Conservation (phyloP, 2,113 vertebrate species). For the Arvicanthis niloticus region DNA sequence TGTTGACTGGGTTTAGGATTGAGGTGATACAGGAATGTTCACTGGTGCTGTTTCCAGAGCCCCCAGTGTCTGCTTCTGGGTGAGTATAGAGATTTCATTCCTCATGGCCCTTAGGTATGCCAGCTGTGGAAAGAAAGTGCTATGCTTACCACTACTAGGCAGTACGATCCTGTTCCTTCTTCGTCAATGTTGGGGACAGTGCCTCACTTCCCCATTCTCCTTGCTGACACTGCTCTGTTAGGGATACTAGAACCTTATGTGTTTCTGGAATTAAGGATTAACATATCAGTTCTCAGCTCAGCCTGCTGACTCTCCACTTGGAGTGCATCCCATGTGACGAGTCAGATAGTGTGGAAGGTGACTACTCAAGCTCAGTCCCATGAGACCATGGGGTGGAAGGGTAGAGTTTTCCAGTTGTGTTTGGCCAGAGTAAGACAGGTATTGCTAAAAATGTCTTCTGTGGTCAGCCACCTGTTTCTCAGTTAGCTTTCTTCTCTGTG, state of each 20-base stretch:
- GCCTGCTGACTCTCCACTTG: neutral
- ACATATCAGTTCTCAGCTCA: neutral
- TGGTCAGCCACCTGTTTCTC: neutral
- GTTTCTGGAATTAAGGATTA: neutral
- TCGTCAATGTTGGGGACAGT: neutral
- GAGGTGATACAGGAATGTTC: neutral
- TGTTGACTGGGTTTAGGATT: neutral
- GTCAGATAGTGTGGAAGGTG: neutral
- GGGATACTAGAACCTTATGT: neutral
- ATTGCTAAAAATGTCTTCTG: constrained; percentile 8
- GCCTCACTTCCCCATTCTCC: neutral
- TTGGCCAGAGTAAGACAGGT: neutral
- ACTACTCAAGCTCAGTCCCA: neutral
- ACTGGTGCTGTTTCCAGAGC: neutral
- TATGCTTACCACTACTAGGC: neutral
- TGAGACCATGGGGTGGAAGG: neutral
- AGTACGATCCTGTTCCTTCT: neutral
- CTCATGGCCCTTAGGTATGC: neutral
- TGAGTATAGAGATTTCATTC: neutral
- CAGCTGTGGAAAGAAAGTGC: neutral
- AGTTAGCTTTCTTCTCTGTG: neutral
- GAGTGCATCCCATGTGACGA: neutral
- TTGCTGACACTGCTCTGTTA: neutral
- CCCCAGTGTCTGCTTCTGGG: neutral
- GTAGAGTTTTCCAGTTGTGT: neutral